Evolutionary conservation across 2,888 invertebrate species (phyloP).

Genomic region (Lasius platythorax): DNA sequence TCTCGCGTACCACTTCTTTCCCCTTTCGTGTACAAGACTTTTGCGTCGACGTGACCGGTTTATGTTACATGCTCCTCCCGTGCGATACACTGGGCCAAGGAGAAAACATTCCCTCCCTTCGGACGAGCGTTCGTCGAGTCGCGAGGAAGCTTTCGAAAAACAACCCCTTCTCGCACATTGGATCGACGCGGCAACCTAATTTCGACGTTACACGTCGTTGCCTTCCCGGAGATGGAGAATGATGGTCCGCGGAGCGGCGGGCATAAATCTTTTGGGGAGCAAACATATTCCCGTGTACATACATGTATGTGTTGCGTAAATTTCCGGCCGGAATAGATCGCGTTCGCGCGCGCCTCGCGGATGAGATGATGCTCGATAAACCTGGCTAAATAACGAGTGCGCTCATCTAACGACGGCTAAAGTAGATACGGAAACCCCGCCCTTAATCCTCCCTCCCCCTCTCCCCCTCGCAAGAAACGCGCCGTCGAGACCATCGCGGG

Average conservation of each 20-base stretch:
- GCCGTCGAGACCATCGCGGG: slow-evolving; percentile 7
- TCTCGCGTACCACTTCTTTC: background rate
- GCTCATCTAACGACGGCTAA: slow-evolving; percentile 18
- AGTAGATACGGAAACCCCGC: slow-evolving; percentile 42
- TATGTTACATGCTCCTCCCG: slow-evolving; percentile 3
- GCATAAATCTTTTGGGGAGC: slow-evolving; percentile 57
- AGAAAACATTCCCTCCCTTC: slow-evolving; percentile 20
- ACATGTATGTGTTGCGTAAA: background rate
- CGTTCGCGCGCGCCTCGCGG: slow-evolving; percentile 25
- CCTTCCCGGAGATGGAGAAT: slow-evolving; percentile 15
- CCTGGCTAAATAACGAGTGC: slow-evolving; percentile 30
- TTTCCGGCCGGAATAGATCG: background rate
- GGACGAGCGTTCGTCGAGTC: background rate
- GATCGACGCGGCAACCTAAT: slow-evolving; percentile 38
- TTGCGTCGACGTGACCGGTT: slow-evolving; percentile 40
- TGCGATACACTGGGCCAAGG: slow-evolving; percentile 44
- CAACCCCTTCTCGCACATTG: slow-evolving; percentile 21
- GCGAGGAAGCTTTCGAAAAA: slow-evolving; percentile 27
- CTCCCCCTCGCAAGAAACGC: slow-evolving; percentile 16
- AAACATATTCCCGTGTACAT: slow-evolving; percentile 52
- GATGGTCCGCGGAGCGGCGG: background rate
- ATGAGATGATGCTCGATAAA: slow-evolving; percentile 20
- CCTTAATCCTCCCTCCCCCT: background rate
- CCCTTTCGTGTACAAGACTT: slow-evolving; percentile 20
- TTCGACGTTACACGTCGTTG: slow-evolving; percentile 42